A percentile compares a stretch with the other conserved stretches of the same genome.
phyloP scores from a whole-genome alignment of 2,113 vertebrate species.

The Zeus faber region DNA sequence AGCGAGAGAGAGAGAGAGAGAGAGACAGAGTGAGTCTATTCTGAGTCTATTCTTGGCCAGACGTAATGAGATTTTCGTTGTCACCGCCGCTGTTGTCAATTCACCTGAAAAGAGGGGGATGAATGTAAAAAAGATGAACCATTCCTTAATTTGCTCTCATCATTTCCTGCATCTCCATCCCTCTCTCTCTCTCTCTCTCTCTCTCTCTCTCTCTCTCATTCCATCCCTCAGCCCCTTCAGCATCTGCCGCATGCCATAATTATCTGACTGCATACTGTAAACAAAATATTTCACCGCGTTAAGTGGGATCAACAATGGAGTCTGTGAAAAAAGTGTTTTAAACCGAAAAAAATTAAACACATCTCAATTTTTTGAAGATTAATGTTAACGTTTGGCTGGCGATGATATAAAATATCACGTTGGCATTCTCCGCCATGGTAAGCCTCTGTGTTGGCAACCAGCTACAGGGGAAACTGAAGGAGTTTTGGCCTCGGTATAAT shows the following conservation, averaged over 20 bases:
- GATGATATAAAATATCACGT: constrained; percentile 14
- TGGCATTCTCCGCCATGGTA: constrained; percentile 12
- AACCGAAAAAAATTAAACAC: too few species aligned
- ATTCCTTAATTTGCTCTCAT: constrained; percentile 37
- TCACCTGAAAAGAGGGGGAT: constrained; percentile 53
- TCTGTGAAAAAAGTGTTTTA: not conserved
- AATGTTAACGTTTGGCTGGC: too few species aligned
- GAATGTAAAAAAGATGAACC: constrained; percentile 42
- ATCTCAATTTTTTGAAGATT: too few species aligned
- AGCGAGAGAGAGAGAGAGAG: constrained; percentile 31
- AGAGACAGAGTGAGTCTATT: constrained; percentile 27
- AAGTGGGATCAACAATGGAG: constrained; percentile 6
- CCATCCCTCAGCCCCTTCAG: too few species aligned
- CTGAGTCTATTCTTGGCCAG: too few species aligned
- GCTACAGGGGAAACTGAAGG: not conserved
- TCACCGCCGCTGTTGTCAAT: constrained; percentile 44
- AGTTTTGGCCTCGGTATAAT: constrained; percentile 20
- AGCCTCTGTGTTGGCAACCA: constrained; percentile 6
- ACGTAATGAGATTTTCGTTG: too few species aligned
- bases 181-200: too few species aligned
- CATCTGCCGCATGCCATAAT: constrained; percentile 48
- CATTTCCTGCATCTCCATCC: constrained; percentile 22
- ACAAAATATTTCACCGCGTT: constrained; percentile 22
- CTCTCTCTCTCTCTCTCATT: constrained; percentile 22
- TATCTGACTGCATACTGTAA: constrained; percentile 34